Base-by-base conservation (phyloP, 1,140 invertebrate species). In the Helicoverpa zea region DNA sequence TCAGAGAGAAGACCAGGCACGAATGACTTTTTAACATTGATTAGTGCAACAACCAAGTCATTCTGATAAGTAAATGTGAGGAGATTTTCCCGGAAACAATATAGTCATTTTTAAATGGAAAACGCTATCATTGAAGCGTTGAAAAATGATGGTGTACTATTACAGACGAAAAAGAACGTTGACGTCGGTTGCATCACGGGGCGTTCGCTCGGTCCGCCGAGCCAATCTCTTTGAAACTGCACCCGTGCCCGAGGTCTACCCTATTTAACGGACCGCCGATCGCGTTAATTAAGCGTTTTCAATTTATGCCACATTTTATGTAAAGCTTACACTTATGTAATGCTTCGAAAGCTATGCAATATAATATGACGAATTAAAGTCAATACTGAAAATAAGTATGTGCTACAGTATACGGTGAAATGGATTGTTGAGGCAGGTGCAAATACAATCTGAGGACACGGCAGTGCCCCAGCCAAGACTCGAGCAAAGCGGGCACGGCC, bases 271-370 rank as follows among this genome's bases (percentile, higher is more conserved):
- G 91, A 83, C 89, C 91, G 88, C 84, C 87, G 86, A 84, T 84
- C 87, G 72, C 84, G 87, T 92, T 94, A 92, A 94, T 94, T 92
- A 92, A 92, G 83, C 87, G 80, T 88, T 88, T 88, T 84, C 77
- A 81, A 83, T 79, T 77, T 68, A 61, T 70, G 14, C 61, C 49
- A 66, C 63, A 78, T 78, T 18, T 66, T 66, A 64, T 64, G 49
- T 78, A 35, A 18, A 78, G 59, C 30, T 76, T 51, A 61, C 56
- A 14, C 23, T 51, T 76, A 76, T 18, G 52, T 49, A 56, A 47
- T 47, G 16, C 18, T 43, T 43, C 35, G 35, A 43, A 43, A 43
- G 5, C 9, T 43, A 43, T 9, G 35, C 35, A 43, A 43, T 9
- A 43, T 43, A 43, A 43, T 43, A 43, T 43, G 35, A 43, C 9